A percentile compares a stretch with the other conserved stretches of the same genome.
Evolutionary conservation across 2,888 invertebrate genomes (phyloP).

Genomic region (Homarus gammarus): DNA sequence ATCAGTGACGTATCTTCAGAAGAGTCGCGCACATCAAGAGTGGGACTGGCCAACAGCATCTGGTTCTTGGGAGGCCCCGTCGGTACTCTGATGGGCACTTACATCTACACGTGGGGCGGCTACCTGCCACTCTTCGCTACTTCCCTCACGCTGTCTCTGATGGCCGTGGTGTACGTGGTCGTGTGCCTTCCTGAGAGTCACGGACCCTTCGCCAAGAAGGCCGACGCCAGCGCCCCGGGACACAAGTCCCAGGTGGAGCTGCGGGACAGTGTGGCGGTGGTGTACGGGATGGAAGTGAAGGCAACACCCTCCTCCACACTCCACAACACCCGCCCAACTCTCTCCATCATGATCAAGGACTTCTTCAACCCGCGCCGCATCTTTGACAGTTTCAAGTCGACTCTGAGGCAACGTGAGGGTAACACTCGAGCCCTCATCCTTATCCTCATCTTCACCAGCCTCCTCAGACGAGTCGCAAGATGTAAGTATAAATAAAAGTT

Average conservation of each 20-base stretch:
- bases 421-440: slow-evolving; percentile 70
- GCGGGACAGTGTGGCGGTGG: slow-evolving; percentile 45
- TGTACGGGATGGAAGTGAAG: slow-evolving; percentile 46
- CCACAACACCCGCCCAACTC: slow-evolving; percentile 12
- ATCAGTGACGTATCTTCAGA: slow-evolving; percentile 73
- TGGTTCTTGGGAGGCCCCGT: slow-evolving; percentile 74
- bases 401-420: slow-evolving; percentile 68
- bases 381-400: slow-evolving; percentile 69
- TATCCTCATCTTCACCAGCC: slow-evolving; percentile 69
- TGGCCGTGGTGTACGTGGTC: slow-evolving; percentile 50
- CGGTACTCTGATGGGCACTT: slow-evolving; percentile 71
- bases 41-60: slow-evolving; percentile 73
- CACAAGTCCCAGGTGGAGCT: slow-evolving; percentile 27
- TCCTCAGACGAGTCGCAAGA: slow-evolving; percentile 70
- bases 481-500: slow-evolving; percentile 67
- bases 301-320: neutral
- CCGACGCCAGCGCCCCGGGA: neutral
- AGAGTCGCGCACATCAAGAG: slow-evolving; percentile 64
- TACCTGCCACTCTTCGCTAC: slow-evolving; percentile 65
- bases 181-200: slow-evolving; percentile 57
- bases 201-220: slow-evolving; percentile 52
- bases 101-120: slow-evolving; percentile 66
- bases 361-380: slow-evolving; percentile 70
- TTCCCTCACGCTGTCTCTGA: slow-evolving; percentile 41
- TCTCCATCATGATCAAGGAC: slow-evolving; percentile 62